Conservation (phyloP, 2,797 vertebrate genomes). For the Silurus lanzhouensis region DNA sequence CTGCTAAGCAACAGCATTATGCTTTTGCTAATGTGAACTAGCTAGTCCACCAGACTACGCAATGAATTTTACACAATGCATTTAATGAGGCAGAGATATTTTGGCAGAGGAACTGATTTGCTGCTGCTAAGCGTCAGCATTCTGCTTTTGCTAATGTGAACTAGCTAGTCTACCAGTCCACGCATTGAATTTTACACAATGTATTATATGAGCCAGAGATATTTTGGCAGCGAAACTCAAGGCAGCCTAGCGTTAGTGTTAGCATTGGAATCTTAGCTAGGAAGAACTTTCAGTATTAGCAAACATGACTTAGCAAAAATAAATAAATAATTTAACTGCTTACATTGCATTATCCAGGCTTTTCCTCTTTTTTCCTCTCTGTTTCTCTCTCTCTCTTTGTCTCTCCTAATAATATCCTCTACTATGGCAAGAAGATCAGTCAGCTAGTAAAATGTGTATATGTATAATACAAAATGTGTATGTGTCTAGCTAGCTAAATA, state of each 20-base stretch:
- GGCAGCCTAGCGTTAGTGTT: background rate
- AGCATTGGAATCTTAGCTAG: background rate
- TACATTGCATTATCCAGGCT: background rate
- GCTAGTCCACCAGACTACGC: background rate
- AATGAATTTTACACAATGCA: background rate
- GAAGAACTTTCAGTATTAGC: background rate
- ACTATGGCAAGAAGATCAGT: too few relatives aligned
- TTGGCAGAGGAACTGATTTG: background rate
- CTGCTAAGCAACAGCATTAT: background rate
- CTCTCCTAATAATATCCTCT: background rate
- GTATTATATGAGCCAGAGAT: too few relatives aligned
- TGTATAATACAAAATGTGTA: too few relatives aligned
- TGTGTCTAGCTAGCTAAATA: too few relatives aligned
- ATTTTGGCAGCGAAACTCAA: background rate
- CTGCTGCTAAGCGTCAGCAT: background rate
- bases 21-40: background rate
- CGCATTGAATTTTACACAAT: background rate
- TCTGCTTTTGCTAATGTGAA: background rate
- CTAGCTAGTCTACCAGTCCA: background rate
- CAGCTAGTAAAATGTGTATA: background rate
- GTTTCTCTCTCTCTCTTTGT: background rate
- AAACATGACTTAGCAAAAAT: background rate
- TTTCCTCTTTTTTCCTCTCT: background rate
- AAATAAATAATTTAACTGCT: background rate
- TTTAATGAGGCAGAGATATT: too few relatives aligned